Evolutionary conservation across 2,797 vertebrate species (phyloP).

Genomic region (Epinephelus coioides): DNA sequence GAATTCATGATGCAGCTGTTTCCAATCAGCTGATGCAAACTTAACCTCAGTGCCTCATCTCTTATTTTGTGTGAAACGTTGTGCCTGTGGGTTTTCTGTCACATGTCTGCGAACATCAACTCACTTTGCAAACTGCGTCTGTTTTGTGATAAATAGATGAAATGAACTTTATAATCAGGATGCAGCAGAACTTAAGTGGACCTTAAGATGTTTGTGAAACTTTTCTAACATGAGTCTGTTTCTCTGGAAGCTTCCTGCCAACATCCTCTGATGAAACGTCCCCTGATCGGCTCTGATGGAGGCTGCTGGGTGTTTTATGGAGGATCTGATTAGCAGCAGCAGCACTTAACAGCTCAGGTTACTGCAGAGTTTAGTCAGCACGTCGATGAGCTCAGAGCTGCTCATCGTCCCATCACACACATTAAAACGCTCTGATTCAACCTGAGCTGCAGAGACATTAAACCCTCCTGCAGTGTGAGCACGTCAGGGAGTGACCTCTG

Average conservation of each 20-base stretch:
- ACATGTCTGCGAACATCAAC: too few species aligned
- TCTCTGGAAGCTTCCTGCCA: background rate
- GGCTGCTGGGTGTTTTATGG: background rate
- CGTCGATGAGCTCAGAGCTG: constrained; percentile 1
- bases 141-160: too few species aligned
- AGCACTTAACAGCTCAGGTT: constrained; percentile 31
- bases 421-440: background rate
- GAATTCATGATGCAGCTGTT: too few species aligned
- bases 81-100: too few species aligned
- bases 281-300: background rate
- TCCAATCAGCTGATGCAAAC: too few species aligned
- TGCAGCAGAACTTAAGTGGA: too few species aligned
- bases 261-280: too few species aligned
- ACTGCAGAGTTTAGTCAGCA: constrained; percentile 26
- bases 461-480: background rate
- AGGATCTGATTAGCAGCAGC: constrained; percentile 13
- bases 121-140: too few species aligned
- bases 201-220: too few species aligned
- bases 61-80: too few species aligned
- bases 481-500: background rate
- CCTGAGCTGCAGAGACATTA: background rate
- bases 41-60: too few species aligned
- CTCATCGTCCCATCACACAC: background rate
- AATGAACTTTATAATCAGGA: too few species aligned
- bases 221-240: background rate